These are phyloP conservation scores for Ammospiza caudacuta DNA, from an alignment of 2,113 vertebrate species.

Conservation along the genomic window DNA sequence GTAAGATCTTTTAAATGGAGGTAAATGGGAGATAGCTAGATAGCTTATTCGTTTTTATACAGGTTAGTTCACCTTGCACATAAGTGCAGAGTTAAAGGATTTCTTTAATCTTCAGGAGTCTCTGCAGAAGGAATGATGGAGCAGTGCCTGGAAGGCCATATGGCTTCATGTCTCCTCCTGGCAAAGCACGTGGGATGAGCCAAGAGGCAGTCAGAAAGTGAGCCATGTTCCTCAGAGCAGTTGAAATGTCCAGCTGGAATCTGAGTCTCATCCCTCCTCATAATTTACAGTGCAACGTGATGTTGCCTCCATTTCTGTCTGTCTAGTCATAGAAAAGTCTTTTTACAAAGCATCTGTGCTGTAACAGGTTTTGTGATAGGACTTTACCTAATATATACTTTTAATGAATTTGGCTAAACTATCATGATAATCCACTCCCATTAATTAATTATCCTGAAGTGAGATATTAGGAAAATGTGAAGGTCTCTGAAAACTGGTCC, in stretches of 20 bases:
- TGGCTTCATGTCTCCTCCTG: not conserved
- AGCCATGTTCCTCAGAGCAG: not conserved
- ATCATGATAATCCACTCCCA: not conserved
- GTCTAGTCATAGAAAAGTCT: not conserved
- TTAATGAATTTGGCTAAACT: not conserved
- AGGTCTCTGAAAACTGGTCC: not conserved
- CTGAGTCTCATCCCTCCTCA: not conserved
- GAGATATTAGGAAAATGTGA: not conserved
- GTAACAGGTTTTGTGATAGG: not conserved
- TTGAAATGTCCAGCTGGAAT: slow-evolving; percentile 43
- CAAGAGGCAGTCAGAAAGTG: not conserved
- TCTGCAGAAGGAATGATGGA: not conserved
- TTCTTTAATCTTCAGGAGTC: not conserved
- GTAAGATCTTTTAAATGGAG: not conserved
- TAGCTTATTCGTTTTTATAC: not conserved
- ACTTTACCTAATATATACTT: not conserved
- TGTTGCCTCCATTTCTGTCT: not conserved
- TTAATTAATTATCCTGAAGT: not conserved
- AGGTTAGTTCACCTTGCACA: not conserved
- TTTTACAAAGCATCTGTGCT: not conserved
- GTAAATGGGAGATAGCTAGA: not conserved
- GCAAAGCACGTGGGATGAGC: not conserved
- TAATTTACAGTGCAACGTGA: not conserved
- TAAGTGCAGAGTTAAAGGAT: not conserved
- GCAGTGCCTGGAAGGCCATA: not conserved